Conservation (phyloP, 2,113 vertebrate genomes). For the Phalacrocorax brasilianus region DNA sequence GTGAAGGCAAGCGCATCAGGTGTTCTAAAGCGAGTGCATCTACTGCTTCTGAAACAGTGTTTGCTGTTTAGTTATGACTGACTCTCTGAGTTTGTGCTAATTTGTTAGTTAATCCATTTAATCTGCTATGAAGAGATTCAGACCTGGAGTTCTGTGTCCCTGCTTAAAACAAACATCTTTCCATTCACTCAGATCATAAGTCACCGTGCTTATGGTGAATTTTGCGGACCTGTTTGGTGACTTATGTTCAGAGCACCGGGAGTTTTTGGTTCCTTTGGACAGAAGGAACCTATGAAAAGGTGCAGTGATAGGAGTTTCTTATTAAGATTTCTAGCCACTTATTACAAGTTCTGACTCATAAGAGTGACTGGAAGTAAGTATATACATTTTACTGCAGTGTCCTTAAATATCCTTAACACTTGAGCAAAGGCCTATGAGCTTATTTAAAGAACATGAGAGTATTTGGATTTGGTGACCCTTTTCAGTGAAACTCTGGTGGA, state of each 20-base stretch:
- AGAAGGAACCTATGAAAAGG: neutral
- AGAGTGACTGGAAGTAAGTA: neutral
- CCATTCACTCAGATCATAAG: neutral
- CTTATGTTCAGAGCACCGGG: neutral
- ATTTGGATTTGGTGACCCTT: slow-evolving; percentile 42
- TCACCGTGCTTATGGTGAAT: neutral
- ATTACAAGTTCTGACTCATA: neutral
- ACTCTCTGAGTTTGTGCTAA: neutral
- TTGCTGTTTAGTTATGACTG: neutral
- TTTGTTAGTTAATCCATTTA: neutral
- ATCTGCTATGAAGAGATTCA: neutral
- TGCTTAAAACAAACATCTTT: neutral
- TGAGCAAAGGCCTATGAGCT: neutral
- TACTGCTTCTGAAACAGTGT: neutral
- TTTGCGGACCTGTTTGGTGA: too few species aligned
- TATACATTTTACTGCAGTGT: neutral
- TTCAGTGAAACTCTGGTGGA: neutral
- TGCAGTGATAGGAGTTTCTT: neutral
- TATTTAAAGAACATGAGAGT: neutral
- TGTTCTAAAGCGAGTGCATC: neutral
- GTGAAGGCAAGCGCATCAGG: neutral
- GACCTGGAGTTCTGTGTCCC: neutral
- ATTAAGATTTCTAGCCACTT: neutral
- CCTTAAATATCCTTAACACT: slow-evolving; percentile 6
- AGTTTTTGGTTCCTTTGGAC: neutral